Evolutionary conservation across 2,113 vertebrate species (phyloP).

Genomic region (Dicentrarchus labrax): DNA sequence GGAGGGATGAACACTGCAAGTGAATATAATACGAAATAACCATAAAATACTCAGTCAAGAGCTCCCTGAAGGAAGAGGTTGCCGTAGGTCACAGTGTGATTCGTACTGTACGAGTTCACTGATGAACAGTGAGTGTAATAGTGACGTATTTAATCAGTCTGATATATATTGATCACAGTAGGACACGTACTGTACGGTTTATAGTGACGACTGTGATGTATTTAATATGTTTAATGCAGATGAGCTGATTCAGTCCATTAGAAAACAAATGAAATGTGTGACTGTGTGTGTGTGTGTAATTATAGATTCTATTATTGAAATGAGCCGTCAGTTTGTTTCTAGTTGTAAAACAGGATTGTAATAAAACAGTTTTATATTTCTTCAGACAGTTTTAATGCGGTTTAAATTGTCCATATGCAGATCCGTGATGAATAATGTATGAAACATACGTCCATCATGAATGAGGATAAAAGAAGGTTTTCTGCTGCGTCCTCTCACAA

Average conservation of each 20-base stretch:
- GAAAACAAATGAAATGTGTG: conserved; percentile 61
- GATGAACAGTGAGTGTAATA: too few species aligned
- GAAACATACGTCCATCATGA: conserved; percentile 40
- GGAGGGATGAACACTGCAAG: too few species aligned
- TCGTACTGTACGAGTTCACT: too few species aligned
- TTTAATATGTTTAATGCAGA: conserved; percentile 35
- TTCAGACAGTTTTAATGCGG: background rate
- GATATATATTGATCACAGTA: too few species aligned
- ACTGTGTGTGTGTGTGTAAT: conserved; percentile 33
- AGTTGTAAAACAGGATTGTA: background rate
- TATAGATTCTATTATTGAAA: conserved; percentile 42
- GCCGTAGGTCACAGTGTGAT: too few species aligned
- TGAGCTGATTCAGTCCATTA: conserved; percentile 26
- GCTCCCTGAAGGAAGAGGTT: too few species aligned
- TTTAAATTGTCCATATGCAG: conserved; percentile 21
- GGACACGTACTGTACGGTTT: too few species aligned
- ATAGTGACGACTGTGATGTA: background rate
- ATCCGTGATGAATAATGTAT: conserved; percentile 58
- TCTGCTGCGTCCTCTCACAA: conserved; percentile 61
- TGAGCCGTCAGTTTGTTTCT: background rate
- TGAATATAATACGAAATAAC: too few species aligned
- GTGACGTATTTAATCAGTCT: too few species aligned
- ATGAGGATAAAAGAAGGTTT: conserved; percentile 53
- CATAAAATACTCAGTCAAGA: too few species aligned
- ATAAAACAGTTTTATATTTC: background rate